Percentiles rank a stretch among this genome's conserved stretches.
These are phyloP conservation scores for Neosilurus mollespiculum DNA, from an alignment of 2,797 vertebrate species.

Conservation along the genomic window DNA sequence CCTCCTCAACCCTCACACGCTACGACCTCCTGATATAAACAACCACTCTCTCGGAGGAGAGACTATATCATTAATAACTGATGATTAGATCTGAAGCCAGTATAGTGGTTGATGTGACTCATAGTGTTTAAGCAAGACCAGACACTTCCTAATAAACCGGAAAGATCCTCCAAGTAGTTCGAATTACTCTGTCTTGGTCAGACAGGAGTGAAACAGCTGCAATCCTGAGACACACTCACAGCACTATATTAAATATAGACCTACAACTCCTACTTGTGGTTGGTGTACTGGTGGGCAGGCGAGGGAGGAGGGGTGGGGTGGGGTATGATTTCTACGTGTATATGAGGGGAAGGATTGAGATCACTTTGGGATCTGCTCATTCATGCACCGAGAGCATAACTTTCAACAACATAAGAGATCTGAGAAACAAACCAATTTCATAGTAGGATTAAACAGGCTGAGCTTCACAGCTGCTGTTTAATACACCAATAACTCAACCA, in stretches of 20 bases:
- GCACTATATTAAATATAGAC: slow-evolving; percentile 30
- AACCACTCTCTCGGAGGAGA: neutral
- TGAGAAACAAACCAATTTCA: slow-evolving; percentile 13
- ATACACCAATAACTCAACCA: slow-evolving; percentile 8
- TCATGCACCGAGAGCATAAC: neutral
- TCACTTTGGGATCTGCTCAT: neutral
- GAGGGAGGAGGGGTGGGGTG: no score
- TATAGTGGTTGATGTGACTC: neutral
- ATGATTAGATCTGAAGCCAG: neutral
- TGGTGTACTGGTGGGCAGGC: neutral
- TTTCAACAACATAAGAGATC: neutral
- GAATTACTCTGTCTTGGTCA: neutral
- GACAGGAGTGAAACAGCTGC: slow-evolving; percentile 17
- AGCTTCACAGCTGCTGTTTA: neutral
- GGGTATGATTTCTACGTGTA: neutral
- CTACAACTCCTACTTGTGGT: slow-evolving; percentile 7
- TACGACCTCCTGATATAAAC: slow-evolving; percentile 5
- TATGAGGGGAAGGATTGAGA: neutral
- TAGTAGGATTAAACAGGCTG: neutral
- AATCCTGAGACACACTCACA: slow-evolving; percentile 15
- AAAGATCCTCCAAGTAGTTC: neutral
- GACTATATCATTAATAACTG: slow-evolving; percentile 8
- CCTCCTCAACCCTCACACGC: neutral
- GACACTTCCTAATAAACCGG: neutral
- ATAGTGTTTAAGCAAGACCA: neutral